phyloP scores from a whole-genome alignment of 2,113 vertebrate species.

The Rallus limicola region DNA sequence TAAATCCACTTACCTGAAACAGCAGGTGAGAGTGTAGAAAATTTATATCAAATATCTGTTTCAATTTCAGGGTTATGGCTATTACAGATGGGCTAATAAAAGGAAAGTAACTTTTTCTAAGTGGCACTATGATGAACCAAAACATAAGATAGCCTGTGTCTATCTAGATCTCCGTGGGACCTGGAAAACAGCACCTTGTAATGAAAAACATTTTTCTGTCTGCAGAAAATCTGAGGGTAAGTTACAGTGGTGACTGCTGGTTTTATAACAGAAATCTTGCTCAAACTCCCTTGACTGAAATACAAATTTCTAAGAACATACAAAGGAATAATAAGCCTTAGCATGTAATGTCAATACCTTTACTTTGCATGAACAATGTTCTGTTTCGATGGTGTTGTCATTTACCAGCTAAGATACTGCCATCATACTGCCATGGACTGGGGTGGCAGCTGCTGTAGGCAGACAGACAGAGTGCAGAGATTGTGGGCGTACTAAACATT shows the following conservation, averaged over 20 bases:
- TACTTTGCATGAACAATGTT: background rate
- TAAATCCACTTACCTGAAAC: background rate
- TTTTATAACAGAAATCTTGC: background rate
- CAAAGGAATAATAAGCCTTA: background rate
- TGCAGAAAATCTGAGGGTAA: conserved; percentile 88
- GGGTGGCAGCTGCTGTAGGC: fast-evolving
- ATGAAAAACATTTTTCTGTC: conserved; percentile 79
- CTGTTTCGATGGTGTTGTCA: background rate
- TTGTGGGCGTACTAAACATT: background rate
- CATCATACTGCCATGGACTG: background rate
- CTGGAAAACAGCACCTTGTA: conserved; percentile 90
- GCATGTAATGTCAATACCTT: background rate
- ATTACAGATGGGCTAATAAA: conserved; percentile 83
- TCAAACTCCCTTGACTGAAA: background rate
- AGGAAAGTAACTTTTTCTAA: conserved; percentile 83
- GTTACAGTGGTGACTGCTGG: background rate
- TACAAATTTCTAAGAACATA: background rate
- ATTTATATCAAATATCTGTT: background rate
- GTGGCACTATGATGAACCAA: conserved; percentile 84
- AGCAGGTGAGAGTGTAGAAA: background rate
- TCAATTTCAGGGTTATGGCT: conserved; percentile 77
- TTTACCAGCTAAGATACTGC: background rate
- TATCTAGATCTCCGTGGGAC: conserved; percentile 81
- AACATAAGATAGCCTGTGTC: conserved; percentile 83
- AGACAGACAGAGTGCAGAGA: background rate